phyloP scores from a whole-genome alignment of 2,888 invertebrate genomes.

The Lasius fuliginosus region DNA sequence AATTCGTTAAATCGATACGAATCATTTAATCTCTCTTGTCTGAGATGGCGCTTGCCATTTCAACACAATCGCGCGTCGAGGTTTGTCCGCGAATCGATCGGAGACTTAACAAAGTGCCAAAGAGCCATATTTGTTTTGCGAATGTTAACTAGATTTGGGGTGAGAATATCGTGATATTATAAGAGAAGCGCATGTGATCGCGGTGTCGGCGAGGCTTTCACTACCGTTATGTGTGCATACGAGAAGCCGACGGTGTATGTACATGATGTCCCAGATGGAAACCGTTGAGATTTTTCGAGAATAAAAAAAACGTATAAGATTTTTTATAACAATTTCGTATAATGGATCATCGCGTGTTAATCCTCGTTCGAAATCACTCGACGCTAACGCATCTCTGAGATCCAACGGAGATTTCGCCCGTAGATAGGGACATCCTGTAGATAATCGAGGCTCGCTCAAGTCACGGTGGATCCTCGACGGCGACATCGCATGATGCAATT shows the following conservation, averaged over 20 bases:
- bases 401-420: background rate
- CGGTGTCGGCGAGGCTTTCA: conserved; percentile 59
- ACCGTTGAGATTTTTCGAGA: background rate
- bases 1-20: background rate
- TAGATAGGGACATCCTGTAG: background rate
- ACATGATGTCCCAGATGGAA: background rate
- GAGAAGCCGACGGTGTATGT: background rate
- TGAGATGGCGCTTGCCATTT: background rate
- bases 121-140: conserved; percentile 33
- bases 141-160: conserved; percentile 55
- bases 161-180: conserved; percentile 60
- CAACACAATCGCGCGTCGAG: background rate
- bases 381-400: background rate
- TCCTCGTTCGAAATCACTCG: background rate
- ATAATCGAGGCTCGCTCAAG: background rate
- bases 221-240: conserved; percentile 28
- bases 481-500: conserved; percentile 22
- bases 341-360: background rate
- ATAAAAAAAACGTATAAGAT: background rate
- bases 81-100: background rate
- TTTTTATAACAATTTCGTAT: background rate
- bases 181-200: conserved; percentile 51
- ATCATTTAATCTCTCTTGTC: background rate
- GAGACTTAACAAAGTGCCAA: conserved; percentile 27
- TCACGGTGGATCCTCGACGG: conserved; percentile 1